Base-by-base conservation (phyloP, 1,140 invertebrate species). In the Brachionus calyciflorus region DNA sequence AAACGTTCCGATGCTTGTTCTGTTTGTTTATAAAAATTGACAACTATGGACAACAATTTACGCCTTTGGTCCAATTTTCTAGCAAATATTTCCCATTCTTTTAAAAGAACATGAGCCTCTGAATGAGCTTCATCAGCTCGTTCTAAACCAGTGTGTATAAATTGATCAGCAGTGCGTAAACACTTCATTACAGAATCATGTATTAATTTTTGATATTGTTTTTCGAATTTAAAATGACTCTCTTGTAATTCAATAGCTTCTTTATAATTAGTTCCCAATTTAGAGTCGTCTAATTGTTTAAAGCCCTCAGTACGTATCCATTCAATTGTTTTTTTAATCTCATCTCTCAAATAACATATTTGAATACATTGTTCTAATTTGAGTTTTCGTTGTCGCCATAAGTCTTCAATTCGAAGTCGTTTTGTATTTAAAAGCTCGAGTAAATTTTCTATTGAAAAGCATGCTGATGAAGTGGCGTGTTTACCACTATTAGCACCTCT, bases 281-380 rank as follows among this genome's bases (percentile, higher is more conserved):
- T 82, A 19, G 82, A 83, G 33, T 82, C 81, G 14, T 81, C 80
- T 33, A 85, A 77, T 77, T 84, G 83, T 24, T 79, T 79, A 14
- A 79, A 63, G n/a, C 85, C 85, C 40, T 80, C 79, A 24, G 80
- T 82, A 46, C 81, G 80, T 79, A 82, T 83, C 85, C 85, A 86
- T 26, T 83, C 81, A 63, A 83, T 80, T 33, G 83, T 80, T 83
- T 91, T 89, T 51, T 88, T 85, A 26, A 93, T 84, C 83, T 92
- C 90, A 24, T 88, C 87, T 21, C 91, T 90, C 6, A 93, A 84
- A 73, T 91, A 83, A 51, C 90, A 89, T 21, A 92, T 84, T 41
- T 90, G 90, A 76, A 92, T 84, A 78, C 91, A 91, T 82, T 93
- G 91, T 80, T 92, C 91, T 77, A 93, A 86, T 79, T 91, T 80